phyloP scores from a whole-genome alignment of 2,113 vertebrate genomes.

The Ictidomys tridecemlineatus region DNA sequence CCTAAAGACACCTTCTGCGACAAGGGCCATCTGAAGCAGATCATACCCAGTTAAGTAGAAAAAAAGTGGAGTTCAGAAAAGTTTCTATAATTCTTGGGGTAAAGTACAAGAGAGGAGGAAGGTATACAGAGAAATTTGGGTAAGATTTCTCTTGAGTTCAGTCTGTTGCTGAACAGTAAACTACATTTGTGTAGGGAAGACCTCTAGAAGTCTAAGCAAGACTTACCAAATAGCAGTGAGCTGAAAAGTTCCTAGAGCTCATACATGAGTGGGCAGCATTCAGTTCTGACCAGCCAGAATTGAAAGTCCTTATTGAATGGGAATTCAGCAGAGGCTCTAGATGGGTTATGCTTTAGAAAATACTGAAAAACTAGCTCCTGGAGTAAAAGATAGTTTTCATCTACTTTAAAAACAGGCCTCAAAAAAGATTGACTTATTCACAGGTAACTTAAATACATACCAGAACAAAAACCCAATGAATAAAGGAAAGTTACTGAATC shows the following conservation, averaged over 20 bases:
- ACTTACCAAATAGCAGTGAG: neutral
- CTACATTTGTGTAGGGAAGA: neutral
- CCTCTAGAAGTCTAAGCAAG: neutral
- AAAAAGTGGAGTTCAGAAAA: neutral
- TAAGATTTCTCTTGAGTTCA: neutral
- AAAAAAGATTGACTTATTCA: neutral
- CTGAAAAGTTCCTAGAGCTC: neutral
- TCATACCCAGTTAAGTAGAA: neutral
- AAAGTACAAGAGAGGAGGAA: neutral
- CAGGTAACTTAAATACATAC: neutral
- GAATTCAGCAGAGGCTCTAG: neutral
- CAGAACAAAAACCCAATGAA: neutral
- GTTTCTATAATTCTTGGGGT: neutral
- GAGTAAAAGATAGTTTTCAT: neutral
- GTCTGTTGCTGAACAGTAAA: neutral
- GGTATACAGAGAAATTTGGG: neutral
- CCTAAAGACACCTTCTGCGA: neutral
- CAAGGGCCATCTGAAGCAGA: neutral
- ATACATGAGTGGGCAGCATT: neutral
- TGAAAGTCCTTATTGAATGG: neutral
- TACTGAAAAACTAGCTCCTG: neutral
- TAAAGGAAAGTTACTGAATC: slow-evolving; percentile 20
- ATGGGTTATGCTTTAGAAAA: neutral
- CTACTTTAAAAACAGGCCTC: neutral
- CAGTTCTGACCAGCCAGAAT: neutral